Conservation (phyloP, 1,140 invertebrate species). For the Pteromalus puparum region DNA sequence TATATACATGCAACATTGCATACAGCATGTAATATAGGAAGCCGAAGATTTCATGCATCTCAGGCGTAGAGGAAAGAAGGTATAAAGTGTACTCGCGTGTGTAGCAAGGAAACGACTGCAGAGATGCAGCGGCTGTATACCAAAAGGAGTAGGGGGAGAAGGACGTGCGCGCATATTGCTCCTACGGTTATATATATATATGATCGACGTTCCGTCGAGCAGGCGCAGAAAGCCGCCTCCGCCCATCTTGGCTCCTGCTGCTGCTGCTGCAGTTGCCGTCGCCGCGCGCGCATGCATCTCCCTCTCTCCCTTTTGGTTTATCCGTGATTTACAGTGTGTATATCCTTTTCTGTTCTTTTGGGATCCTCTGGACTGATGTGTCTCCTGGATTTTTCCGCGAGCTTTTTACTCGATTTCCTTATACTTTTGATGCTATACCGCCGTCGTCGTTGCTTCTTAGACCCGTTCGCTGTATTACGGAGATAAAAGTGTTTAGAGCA, state of each 20-base stretch:
- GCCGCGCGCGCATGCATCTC: not conserved
- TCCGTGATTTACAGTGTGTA: not conserved
- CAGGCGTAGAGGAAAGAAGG: not conserved
- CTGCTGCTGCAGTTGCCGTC: not conserved
- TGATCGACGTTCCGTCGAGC: conserved; percentile 47
- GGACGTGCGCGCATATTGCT: conserved; percentile 24
- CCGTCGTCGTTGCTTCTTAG: no score
- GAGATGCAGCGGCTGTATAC: not conserved
- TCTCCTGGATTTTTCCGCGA: no score
- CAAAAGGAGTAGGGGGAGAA: not conserved
- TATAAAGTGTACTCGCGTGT: not conserved
- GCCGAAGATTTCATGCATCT: not conserved
- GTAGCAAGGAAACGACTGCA: not conserved
- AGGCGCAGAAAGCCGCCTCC: conserved; percentile 43
- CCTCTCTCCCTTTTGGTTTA: not conserved
- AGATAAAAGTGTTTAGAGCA: no score
- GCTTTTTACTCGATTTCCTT: conserved; percentile 15
- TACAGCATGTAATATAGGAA: not conserved
- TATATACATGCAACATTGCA: not conserved
- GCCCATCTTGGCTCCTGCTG: conserved; percentile 37
- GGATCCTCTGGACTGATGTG: not conserved
- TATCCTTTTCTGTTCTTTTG: no score
- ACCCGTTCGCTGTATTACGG: no score
- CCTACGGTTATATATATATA: conserved; percentile 2
- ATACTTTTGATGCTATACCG: not conserved